A percentile compares a stretch with the other conserved stretches of the same genome.
phyloP scores from a whole-genome alignment of 2,113 vertebrate species.

The Centrocercus urophasianus region DNA sequence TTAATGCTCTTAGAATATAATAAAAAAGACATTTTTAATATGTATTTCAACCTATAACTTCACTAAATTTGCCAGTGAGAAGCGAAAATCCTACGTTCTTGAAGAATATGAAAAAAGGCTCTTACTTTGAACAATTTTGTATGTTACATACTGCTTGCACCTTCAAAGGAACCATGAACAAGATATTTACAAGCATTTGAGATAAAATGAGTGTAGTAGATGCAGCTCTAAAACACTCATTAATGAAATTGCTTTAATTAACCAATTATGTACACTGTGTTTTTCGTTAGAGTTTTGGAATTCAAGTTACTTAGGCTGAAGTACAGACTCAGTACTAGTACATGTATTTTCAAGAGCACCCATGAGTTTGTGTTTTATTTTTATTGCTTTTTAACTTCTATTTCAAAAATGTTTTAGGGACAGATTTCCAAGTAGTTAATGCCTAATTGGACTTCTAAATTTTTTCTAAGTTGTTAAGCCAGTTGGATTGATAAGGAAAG shows the following conservation, averaged over 20 bases:
- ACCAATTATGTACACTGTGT: background rate
- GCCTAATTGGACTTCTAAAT: background rate
- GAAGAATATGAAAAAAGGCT: background rate
- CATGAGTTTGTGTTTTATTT: conserved; percentile 21
- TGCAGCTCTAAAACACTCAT: conserved; percentile 29
- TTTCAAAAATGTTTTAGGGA: background rate
- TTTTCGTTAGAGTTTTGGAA: conserved; percentile 29
- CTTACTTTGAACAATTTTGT: background rate
- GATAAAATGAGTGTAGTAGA: background rate
- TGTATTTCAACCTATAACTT: background rate
- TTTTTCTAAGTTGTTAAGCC: background rate
- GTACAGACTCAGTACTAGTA: background rate
- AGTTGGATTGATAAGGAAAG: background rate
- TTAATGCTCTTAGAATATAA: background rate
- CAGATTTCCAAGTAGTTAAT: conserved; percentile 22
- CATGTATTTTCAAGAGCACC: conserved; percentile 25
- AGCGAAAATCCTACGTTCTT: background rate
- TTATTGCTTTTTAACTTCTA: conserved; percentile 6
- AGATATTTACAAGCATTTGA: conserved; percentile 17
- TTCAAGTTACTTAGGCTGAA: conserved; percentile 20
- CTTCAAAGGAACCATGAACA: background rate
- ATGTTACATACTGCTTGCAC: background rate
- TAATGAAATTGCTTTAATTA: conserved; percentile 54
- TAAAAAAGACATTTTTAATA: background rate
- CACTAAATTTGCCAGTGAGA: background rate